Evolutionary conservation across 2,113 vertebrate genomes (phyloP).

Genomic region (Tachycineta bicolor): DNA sequence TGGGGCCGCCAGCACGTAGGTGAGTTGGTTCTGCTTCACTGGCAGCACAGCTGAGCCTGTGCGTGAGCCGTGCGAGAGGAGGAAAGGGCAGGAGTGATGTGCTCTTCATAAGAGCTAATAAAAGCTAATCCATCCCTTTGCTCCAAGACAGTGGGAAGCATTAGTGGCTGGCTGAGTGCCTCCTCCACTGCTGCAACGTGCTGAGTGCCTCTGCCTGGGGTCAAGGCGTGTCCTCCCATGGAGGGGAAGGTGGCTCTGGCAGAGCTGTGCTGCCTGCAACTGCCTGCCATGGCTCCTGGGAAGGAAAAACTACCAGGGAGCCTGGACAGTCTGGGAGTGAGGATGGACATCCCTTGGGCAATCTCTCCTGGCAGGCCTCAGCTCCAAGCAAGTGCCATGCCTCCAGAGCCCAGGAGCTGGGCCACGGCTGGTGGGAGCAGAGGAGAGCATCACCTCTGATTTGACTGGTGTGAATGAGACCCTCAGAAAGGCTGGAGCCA

Average conservation of each 20-base stretch:
- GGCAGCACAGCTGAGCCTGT: constrained; percentile 28
- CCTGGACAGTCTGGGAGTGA: not conserved
- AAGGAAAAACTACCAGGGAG: not conserved
- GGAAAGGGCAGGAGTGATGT: constrained; percentile 37
- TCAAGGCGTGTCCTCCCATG: not conserved
- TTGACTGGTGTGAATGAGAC: not conserved
- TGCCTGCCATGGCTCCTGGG: not conserved
- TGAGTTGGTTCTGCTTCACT: constrained; percentile 49
- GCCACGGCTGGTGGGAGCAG: not conserved
- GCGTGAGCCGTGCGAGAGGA: not conserved
- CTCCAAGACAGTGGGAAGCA: constrained; percentile 44
- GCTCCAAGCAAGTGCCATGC: not conserved
- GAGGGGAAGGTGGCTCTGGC: not conserved
- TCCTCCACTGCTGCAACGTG: not conserved
- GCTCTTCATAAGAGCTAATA: constrained; percentile 32
- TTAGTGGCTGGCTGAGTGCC: constrained; percentile 37
- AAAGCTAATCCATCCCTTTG: constrained; percentile 61
- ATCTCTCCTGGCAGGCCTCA: not conserved
- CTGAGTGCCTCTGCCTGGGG: not conserved
- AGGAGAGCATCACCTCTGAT: not conserved
- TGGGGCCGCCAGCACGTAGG: not conserved
- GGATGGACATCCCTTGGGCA: not conserved
- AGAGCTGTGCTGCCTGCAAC: rapidly evolving
- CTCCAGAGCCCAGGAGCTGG: not conserved
- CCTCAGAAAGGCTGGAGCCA: not conserved